These are phyloP conservation scores for Gasteruption jaculator DNA, from an alignment of 2,888 invertebrate genomes.

Conservation along the genomic window DNA sequence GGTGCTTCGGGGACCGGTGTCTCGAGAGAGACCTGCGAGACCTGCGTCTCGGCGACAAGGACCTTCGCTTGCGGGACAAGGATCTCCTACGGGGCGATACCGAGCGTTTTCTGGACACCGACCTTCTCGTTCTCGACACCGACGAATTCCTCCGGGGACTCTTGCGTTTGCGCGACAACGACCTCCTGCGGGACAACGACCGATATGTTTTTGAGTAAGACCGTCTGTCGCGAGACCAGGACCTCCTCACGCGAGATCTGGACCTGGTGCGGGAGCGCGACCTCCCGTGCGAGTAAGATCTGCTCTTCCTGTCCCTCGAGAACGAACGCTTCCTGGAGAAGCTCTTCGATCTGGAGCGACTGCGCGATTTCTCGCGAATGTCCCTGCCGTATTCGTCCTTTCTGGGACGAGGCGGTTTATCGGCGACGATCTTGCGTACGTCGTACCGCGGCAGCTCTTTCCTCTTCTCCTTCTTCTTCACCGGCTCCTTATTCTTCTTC, in stretches of 20 bases:
- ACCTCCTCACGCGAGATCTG: slow-evolving; percentile 34
- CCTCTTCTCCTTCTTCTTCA: slow-evolving; percentile 60
- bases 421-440: slow-evolving; percentile 73
- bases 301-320: slow-evolving; percentile 40
- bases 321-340: slow-evolving; percentile 40
- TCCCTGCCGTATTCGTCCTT: slow-evolving; percentile 80
- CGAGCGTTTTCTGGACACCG: slow-evolving; percentile 29
- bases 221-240: slow-evolving; percentile 38
- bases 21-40: slow-evolving; percentile 31
- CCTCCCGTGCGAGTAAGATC: slow-evolving; percentile 39
- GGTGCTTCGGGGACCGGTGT: slow-evolving; percentile 31
- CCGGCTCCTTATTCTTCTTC: slow-evolving; percentile 41
- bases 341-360: slow-evolving; percentile 30
- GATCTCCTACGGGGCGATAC: slow-evolving; percentile 25
- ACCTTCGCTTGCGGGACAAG: slow-evolving; percentile 25
- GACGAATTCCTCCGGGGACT: slow-evolving; percentile 38
- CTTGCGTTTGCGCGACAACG: slow-evolving; percentile 36
- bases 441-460: slow-evolving; percentile 81
- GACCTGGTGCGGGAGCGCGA: slow-evolving; percentile 43
- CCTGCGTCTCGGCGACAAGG: slow-evolving; percentile 27
- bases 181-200: slow-evolving; percentile 36
- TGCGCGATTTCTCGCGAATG: slow-evolving; percentile 48
- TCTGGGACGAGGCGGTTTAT: slow-evolving; percentile 59
- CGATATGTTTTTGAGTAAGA: slow-evolving; percentile 33
- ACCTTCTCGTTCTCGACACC: slow-evolving; percentile 29